Evolutionary conservation across 92 coral and sea anemone genomes (phyloP).

Genomic region (Pocillopora meandrina): DNA sequence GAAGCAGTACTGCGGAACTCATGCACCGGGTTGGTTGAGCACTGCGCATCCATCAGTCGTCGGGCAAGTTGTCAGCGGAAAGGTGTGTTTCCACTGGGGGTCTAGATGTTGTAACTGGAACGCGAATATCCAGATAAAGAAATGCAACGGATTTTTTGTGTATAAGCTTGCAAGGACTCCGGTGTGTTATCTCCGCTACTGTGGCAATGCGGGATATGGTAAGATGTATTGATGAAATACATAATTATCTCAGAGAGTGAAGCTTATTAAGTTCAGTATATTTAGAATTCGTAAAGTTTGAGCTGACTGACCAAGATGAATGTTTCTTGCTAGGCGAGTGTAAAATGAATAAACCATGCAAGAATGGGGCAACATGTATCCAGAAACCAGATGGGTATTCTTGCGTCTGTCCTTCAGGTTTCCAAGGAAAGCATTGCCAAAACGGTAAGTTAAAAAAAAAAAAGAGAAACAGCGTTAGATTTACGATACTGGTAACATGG

Average conservation of each 20-base stretch:
- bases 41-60: constrained; percentile 44
- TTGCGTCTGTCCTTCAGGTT: constrained; percentile 43
- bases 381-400: constrained; percentile 34
- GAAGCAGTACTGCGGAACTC: constrained; percentile 54
- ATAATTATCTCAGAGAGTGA: too few species aligned
- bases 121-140: constrained; percentile 35
- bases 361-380: constrained; percentile 35
- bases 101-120: constrained; percentile 38
- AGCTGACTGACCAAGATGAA: not conserved
- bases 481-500: not conserved
- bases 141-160: constrained; percentile 51
- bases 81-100: constrained; percentile 53
- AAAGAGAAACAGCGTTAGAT: not conserved
- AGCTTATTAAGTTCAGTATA: too few species aligned
- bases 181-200: constrained; percentile 48
- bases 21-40: constrained; percentile 56
- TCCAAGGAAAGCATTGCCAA: constrained; percentile 48
- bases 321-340: constrained; percentile 9
- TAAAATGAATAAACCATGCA: constrained; percentile 23
- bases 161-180: constrained; percentile 47
- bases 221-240: too few species aligned
- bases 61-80: constrained; percentile 36
- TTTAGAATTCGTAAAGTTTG: not conserved
- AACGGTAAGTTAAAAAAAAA: not conserved
- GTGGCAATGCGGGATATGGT: constrained; percentile 53